Percentiles rank a stretch among this genome's conserved stretches.
Conservation (phyloP, 2,113 vertebrate species). For the Synchiropus splendidus region DNA sequence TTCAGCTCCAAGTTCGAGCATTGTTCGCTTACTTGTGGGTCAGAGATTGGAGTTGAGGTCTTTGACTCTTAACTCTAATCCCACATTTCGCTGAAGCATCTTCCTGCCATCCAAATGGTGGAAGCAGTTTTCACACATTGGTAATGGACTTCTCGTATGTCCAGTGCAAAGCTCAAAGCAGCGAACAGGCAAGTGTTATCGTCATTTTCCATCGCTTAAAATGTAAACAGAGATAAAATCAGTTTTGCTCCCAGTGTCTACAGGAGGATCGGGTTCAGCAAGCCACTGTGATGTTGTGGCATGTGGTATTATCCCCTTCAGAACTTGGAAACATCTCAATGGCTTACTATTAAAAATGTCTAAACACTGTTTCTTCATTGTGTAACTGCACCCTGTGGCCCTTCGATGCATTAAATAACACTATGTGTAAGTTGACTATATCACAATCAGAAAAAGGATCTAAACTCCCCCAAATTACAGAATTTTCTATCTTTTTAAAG, state of each 20-base stretch:
- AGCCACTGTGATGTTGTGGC: conserved; percentile 30
- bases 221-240: conserved; percentile 52
- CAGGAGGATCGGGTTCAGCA: conserved; percentile 37
- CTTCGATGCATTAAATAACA: conserved; percentile 16
- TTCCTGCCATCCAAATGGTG: neutral
- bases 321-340: conserved; percentile 52
- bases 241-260: conserved; percentile 31
- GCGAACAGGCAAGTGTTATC: conserved; percentile 6
- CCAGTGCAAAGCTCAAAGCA: no score
- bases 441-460: no score
- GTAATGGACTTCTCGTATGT: no score
- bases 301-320: conserved; percentile 33
- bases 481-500: no score
- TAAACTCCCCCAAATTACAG: no score
- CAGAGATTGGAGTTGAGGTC: no score
- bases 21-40: no score
- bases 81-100: conserved; percentile 10
- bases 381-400: conserved; percentile 41
- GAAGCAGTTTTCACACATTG: neutral
- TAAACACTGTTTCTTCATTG: conserved; percentile 54
- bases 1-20: no score
- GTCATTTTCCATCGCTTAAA: conserved; percentile 31
- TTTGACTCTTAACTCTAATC: no score
- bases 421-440: no score
- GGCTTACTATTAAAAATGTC: conserved; percentile 41